phyloP scores from a whole-genome alignment of 2,113 vertebrate species.

The Butorides virescens region DNA sequence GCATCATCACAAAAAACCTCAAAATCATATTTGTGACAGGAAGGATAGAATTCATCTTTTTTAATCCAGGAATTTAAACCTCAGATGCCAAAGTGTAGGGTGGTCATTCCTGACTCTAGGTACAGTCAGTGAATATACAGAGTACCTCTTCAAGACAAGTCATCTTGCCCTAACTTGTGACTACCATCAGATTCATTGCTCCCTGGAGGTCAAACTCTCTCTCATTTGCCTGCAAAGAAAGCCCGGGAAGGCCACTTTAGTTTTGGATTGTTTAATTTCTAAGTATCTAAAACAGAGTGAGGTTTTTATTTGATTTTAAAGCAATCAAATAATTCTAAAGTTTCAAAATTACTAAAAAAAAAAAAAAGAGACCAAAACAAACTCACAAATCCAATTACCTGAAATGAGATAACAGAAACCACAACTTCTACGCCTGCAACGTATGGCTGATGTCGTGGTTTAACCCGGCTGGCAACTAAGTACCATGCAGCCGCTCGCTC shows the following conservation, averaged over 20 bases:
- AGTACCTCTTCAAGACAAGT: neutral
- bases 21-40: neutral
- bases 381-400: neutral
- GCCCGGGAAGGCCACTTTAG: neutral
- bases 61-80: neutral
- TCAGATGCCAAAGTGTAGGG: neutral
- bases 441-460: neutral
- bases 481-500: too few relatives aligned
- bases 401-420: neutral
- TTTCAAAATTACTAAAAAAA: neutral
- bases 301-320: neutral
- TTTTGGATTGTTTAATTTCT: neutral
- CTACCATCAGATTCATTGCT: neutral
- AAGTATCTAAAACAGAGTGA: neutral
- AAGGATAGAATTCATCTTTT: neutral
- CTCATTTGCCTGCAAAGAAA: neutral
- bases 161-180: neutral
- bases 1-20: neutral
- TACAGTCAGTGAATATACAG: neutral
- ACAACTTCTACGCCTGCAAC: neutral
- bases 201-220: neutral
- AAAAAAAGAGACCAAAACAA: neutral
- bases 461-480: too few relatives aligned
- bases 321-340: neutral
- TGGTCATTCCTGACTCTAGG: neutral